Evolutionary conservation across 1,140 invertebrate genomes (phyloP).

Genomic region (Bombus superbus): DNA sequence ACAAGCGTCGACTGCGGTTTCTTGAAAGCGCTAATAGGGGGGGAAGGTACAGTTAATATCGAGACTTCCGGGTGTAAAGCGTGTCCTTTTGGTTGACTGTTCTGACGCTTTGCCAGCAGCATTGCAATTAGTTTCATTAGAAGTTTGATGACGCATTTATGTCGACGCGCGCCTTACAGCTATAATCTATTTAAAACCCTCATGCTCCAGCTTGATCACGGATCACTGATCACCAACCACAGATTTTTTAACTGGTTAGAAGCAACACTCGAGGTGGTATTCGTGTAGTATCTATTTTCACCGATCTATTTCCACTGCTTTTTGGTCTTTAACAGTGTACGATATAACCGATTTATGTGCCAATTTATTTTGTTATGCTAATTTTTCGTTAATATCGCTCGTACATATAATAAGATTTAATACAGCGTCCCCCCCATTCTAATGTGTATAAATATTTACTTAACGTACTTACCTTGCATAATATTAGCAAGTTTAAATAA

Average conservation of each 20-base stretch:
- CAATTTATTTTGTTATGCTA: too few relatives aligned
- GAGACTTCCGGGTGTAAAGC: constrained; percentile 5
- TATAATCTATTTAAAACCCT: constrained; percentile 2
- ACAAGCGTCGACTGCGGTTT: too few relatives aligned
- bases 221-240: background rate
- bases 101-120: background rate
- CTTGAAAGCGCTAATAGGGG: background rate
- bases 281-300: background rate
- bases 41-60: constrained; percentile 5
- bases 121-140: constrained; percentile 21
- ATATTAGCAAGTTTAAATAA: too few relatives aligned
- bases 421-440: too few relatives aligned
- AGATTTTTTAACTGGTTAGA: background rate
- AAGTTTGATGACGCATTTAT: background rate
- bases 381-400: too few relatives aligned
- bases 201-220: background rate
- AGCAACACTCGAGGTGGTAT: background rate
- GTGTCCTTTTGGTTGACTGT: background rate
- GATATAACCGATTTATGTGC: too few relatives aligned
- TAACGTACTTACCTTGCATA: too few relatives aligned
- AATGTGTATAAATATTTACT: too few relatives aligned
- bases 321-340: background rate
- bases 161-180: background rate
- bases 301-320: background rate
- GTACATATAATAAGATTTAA: too few relatives aligned